A percentile compares a stretch with the other conserved stretches of the same genome.
phyloP scores from a whole-genome alignment of 2,113 vertebrate genomes.

The Butorides virescens region DNA sequence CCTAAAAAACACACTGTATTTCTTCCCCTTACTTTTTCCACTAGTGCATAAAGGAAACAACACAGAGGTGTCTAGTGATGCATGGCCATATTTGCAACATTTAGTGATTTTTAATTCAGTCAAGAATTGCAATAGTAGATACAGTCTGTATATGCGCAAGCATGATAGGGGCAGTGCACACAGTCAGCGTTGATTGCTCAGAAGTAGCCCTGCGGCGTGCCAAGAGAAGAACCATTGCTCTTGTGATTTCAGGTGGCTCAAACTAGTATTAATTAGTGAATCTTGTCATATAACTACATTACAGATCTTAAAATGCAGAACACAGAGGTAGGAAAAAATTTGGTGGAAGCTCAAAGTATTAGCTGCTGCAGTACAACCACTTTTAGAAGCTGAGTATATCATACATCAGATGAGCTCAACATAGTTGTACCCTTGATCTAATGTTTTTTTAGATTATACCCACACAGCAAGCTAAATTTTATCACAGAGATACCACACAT shows the following conservation, averaged over 20 bases:
- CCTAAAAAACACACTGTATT: neutral
- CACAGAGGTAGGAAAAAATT: neutral
- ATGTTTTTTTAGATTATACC: conserved; percentile 34
- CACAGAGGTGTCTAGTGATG: neutral
- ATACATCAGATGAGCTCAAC: conserved; percentile 1
- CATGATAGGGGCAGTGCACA: neutral
- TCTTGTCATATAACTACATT: neutral
- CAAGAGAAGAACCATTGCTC: neutral
- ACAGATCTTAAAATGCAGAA: neutral
- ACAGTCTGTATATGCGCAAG: neutral
- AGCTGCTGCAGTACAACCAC: neutral
- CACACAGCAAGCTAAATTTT: conserved; percentile 42
- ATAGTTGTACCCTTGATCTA: neutral
- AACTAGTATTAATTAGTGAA: neutral
- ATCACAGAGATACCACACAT: conserved; percentile 39
- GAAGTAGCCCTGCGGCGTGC: neutral
- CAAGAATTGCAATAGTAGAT: neutral
- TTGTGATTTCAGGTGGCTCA: neutral
- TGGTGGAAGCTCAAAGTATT: neutral
- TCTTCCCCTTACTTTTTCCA: neutral
- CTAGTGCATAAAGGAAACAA: neutral
- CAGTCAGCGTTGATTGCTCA: neutral
- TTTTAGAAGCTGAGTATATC: neutral
- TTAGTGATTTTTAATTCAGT: neutral
- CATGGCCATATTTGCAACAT: no score